Base-by-base conservation (phyloP, 2,888 invertebrate genomes). In the Ichneumon xanthorius region DNA sequence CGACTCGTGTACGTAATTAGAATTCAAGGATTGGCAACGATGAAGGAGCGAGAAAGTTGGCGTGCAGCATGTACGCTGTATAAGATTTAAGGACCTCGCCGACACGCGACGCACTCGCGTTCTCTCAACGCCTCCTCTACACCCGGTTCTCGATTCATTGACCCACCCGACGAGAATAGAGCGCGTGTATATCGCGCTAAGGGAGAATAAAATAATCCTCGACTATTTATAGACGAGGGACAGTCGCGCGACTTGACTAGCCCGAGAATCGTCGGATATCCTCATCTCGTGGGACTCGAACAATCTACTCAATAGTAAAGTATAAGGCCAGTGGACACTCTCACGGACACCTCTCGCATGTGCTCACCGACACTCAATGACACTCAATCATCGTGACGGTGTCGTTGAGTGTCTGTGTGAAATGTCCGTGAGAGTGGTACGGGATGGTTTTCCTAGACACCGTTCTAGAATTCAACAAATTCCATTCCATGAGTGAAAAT, bases 111-210 rank as follows among this genome's bases (percentile, higher is more conserved):
- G 70, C 67, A 68, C 58, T 37, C 72, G 63, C 76, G 11, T 61
- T 22, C 65, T 58, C 58, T 76, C 71, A 26, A 63, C 63, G 30
- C 26, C 26, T 61, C 30, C 40, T 48, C 16, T 63, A 68, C n/a
- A 73, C 82, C 72, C 72, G 84, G 80, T 89, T 89, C 87, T 81
- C 88, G 88, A 90, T 90, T 91, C 91, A 89, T 94, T 93, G 95
- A 95, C 89, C 95, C 94, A 94, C 94, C 95, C 89, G 95, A 85
- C 94, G 83, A 90, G 85, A 91, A 92, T 91, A 91, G 90, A 89
- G 73, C 78, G 78, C 55, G 72, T 85, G 87, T 80, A 67, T 80
- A 82, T 73, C 72, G 80, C 76, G 61, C 76, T 61, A 77, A 82
- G 73, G 80, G 65, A 80, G 85, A 80, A 77, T 50, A 85, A 85